Percentiles rank a stretch among this genome's conserved stretches.
Evolutionary conservation across 2,797 vertebrate genomes (phyloP).

Genomic region (Bovichtus diacanthus): DNA sequence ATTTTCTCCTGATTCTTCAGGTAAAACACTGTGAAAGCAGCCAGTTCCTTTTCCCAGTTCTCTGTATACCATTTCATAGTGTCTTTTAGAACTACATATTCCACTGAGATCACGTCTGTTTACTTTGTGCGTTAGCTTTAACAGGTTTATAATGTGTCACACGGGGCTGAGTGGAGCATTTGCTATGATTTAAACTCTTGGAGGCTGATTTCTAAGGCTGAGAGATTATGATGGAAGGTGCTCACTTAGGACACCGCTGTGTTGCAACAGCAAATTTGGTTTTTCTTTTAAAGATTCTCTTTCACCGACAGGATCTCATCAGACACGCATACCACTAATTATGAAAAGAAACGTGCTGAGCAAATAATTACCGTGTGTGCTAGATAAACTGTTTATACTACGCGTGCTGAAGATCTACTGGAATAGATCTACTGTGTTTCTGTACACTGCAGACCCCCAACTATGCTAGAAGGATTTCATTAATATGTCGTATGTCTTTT

Average conservation of each 20-base stretch:
- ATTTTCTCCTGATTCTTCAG: conserved; percentile 60
- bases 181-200: conserved; percentile 38
- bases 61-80: conserved; percentile 13
- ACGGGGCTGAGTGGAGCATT: conserved; percentile 27
- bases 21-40: conserved; percentile 73
- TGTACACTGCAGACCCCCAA: conserved; percentile 24
- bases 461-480: conserved; percentile 58
- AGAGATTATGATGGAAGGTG: conserved; percentile 38
- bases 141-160: conserved; percentile 30
- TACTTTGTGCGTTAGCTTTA: conserved; percentile 34
- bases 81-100: conserved; percentile 32
- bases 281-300: conserved; percentile 39
- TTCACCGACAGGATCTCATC: conserved; percentile 38
- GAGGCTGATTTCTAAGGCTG: conserved; percentile 41
- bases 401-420: conserved; percentile 59
- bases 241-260: conserved; percentile 48
- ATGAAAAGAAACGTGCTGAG: conserved; percentile 36
- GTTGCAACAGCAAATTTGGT: conserved; percentile 49
- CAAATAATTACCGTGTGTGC: conserved; percentile 45
- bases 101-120: conserved; percentile 43
- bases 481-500: conserved; percentile 33
- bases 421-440: conserved; percentile 53
- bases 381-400: conserved; percentile 41
- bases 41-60: conserved; percentile 37
- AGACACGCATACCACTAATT: conserved; percentile 66